Percentiles rank a stretch among this genome's conserved stretches.
Evolutionary conservation across 1,140 invertebrate species (phyloP).

Genomic region (Drosophila bipectinata): DNA sequence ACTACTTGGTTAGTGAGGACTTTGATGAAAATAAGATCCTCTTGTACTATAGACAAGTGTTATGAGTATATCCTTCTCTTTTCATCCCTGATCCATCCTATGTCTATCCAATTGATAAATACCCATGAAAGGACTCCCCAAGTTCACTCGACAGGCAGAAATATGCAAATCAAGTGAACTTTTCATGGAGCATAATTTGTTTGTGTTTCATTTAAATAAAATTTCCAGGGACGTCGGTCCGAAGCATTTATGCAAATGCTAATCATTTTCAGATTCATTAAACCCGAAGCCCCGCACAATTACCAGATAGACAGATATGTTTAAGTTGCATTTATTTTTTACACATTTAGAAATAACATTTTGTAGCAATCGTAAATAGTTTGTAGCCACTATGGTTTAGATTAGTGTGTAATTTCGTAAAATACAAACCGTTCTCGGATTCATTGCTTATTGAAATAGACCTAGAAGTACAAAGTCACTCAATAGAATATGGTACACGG

Average conservation of each 20-base stretch:
- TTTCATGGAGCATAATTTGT: constrained; percentile 63
- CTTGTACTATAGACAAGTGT: not conserved
- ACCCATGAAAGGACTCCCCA: not conserved
- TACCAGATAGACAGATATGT: not conserved
- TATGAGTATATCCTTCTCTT: too few relatives aligned
- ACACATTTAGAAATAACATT: constrained; percentile 63
- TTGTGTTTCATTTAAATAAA: constrained; percentile 74
- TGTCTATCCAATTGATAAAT: not conserved
- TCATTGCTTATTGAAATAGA: constrained; percentile 44
- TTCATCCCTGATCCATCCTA: not conserved
- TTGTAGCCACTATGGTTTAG: constrained; percentile 36
- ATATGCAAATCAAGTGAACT: constrained; percentile 64
- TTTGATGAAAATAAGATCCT: too few relatives aligned
- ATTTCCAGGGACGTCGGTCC: constrained; percentile 12
- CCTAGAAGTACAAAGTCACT: constrained; percentile 19
- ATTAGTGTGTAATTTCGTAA: constrained; percentile 35
- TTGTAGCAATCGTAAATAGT: constrained; percentile 51
- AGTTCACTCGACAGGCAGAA: constrained; percentile 22
- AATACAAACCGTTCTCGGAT: constrained; percentile 26
- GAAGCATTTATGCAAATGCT: constrained; percentile 41
- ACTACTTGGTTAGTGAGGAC: too few relatives aligned
- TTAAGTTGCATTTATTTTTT: constrained; percentile 49
- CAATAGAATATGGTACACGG: constrained; percentile 4
- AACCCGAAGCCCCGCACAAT: not conserved
- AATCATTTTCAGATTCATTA: constrained; percentile 37